Conservation (phyloP, 2,113 vertebrate genomes). For the Rhabdornis inornatus region DNA sequence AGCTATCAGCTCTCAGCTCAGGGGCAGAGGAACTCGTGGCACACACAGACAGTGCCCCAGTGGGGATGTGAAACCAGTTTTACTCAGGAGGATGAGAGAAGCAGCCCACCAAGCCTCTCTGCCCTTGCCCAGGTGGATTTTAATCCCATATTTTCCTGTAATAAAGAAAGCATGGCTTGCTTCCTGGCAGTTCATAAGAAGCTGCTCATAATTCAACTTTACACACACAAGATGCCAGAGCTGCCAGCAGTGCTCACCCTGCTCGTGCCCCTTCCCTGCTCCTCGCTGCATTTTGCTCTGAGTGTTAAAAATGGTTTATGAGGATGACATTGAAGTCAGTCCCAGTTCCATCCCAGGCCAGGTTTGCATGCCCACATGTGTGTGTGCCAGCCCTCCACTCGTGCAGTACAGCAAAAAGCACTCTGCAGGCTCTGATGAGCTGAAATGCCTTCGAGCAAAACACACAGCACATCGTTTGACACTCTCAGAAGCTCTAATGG, state of each 20-base stretch:
- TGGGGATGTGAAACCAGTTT: background rate
- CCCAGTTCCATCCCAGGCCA: background rate
- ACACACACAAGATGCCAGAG: background rate
- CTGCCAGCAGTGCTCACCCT: background rate
- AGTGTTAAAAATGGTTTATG: background rate
- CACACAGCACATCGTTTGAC: background rate
- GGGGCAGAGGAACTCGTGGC: background rate
- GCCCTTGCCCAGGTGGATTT: background rate
- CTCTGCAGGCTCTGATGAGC: constrained; percentile 9
- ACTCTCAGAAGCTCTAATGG: background rate
- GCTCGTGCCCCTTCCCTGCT: background rate
- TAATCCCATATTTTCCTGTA: background rate
- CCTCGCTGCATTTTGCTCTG: background rate
- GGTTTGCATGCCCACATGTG: background rate
- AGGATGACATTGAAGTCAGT: background rate
- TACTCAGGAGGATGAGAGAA: background rate
- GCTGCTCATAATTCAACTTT: background rate
- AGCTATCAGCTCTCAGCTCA: background rate
- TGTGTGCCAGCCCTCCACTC: background rate
- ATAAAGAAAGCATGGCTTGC: background rate
- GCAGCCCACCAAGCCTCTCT: background rate
- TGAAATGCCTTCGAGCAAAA: constrained; percentile 42
- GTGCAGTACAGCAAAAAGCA: constrained; percentile 29
- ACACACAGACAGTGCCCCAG: background rate
- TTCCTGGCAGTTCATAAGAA: background rate